Evolutionary conservation across 2,113 vertebrate species (phyloP), one percentile per base, ranked within the genome.

Genomic region (Lepisosteus oculatus): DNA sequence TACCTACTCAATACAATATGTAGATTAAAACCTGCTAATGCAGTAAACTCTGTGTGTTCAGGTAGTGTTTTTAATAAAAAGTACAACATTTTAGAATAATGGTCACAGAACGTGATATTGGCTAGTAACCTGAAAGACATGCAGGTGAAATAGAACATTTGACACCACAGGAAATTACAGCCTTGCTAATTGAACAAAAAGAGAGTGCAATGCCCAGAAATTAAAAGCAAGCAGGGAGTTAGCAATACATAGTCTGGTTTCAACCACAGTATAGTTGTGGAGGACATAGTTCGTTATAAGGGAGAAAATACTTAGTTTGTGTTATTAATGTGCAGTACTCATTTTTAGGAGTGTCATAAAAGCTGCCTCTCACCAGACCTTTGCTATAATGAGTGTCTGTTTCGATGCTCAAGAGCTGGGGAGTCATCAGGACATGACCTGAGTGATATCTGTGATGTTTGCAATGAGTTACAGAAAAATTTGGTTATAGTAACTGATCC

Each of bases 81-180:
- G 29, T 29, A 29, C 29, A 29, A 29, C 1, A 29, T 29, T 29
- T 29, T 29, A 65, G 42, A 17, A 64, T 43, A 45, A 55, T 41
- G 57, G 43, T 51, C 61, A 41, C 17, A 64, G 47, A 65, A 51
- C 42, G 9, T 65, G 17, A 64, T n/a, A 54, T 54, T 3, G 51
- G 17, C 70, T 65, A 62, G n/a, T 64, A 55, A 54, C 70, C 62
- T n/a, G 51, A 55, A 72, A 44, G 61, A 55, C 63, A 47, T 43
- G 29, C 29, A 29, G 29, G 29, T 29, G 41, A 56, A 55, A 51
- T 47, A 44, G 29, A 72, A 65, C 45, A 66, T 65, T 9, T 65
- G 62, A 56, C 62, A 65, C 70, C 70, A 64, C 62, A 55, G 70
- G 70, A 65, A 72, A 72, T 72, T 55, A 65, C 43, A 42, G 43